phyloP scores from a whole-genome alignment of 2,113 vertebrate genomes.

The Cygnus atratus region DNA sequence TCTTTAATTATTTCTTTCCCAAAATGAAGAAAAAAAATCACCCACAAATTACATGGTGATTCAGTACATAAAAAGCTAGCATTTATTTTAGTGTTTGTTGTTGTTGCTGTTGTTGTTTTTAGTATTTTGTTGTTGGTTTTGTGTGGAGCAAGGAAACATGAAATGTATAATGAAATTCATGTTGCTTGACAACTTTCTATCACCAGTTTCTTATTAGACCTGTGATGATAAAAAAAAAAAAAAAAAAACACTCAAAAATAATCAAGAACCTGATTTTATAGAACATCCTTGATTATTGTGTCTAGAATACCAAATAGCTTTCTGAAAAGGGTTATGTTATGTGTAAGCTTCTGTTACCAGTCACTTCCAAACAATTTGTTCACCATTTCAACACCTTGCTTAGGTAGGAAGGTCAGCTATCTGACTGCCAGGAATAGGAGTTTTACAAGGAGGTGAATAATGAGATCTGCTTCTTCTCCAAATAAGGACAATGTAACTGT shows the following conservation, averaged over 20 bases:
- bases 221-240: slow-evolving; percentile 49
- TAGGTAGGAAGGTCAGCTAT: slow-evolving; percentile 38
- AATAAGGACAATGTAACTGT: neutral
- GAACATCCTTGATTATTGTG: slow-evolving; percentile 52
- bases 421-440: neutral
- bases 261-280: slow-evolving; percentile 65
- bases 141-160: neutral
- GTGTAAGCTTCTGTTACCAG: slow-evolving; percentile 55
- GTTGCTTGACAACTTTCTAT: slow-evolving; percentile 68
- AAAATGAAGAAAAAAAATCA: neutral
- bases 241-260: slow-evolving; percentile 51
- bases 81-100: neutral
- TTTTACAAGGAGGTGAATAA: neutral
- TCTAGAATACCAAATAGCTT: slow-evolving; percentile 37
- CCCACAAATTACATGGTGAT: neutral
- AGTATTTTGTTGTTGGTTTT: neutral
- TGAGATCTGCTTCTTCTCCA: neutral
- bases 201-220: slow-evolving; percentile 66
- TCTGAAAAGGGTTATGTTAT: slow-evolving; percentile 62
- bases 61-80: slow-evolving; percentile 8
- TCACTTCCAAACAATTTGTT: slow-evolving; percentile 43
- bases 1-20: neutral
- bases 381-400: slow-evolving; percentile 11
- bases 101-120: too few species aligned
- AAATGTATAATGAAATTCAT: slow-evolving; percentile 11